Conservation (phyloP, 2,888 invertebrate species). For the Macrosoma leucophasiata region DNA sequence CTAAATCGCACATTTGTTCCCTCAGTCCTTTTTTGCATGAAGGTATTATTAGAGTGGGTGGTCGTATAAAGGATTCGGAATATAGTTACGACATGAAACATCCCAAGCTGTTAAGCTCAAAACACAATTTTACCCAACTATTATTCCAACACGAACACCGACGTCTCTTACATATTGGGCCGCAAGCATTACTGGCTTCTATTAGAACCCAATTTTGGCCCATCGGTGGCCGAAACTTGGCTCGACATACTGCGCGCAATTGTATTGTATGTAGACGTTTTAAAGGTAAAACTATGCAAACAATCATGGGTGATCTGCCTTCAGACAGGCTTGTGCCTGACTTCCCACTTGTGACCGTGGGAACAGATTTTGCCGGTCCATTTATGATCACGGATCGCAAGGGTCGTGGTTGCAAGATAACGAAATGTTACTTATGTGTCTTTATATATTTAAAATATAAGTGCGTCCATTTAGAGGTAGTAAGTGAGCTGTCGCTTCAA, state of each 20-base stretch:
- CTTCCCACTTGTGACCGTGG: slow-evolving; percentile 17
- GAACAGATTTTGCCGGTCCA: slow-evolving; percentile 15
- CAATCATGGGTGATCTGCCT: neutral
- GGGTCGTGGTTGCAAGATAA: slow-evolving; percentile 13
- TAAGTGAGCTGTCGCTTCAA: slow-evolving; percentile 16
- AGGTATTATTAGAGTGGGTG: too few species aligned
- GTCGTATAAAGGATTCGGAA: too few species aligned
- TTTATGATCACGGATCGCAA: slow-evolving; percentile 17
- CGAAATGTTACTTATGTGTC: neutral
- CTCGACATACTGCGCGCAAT: neutral
- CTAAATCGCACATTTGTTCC: too few species aligned
- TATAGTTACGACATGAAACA: too few species aligned
- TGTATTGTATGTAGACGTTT: neutral
- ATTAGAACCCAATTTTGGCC: too few species aligned
- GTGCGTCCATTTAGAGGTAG: slow-evolving; percentile 11
- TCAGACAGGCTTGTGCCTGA: neutral
- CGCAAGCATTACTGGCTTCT: too few species aligned
- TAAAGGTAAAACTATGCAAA: neutral
- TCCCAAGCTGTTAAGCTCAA: too few species aligned
- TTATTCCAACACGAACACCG: too few species aligned
- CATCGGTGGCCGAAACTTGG: neutral
- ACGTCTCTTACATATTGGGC: too few species aligned
- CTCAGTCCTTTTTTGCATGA: too few species aligned
- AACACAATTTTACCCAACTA: too few species aligned
- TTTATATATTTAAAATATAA: neutral